Base-by-base conservation (phyloP, 1,140 invertebrate species). In the Aphis gossypii region DNA sequence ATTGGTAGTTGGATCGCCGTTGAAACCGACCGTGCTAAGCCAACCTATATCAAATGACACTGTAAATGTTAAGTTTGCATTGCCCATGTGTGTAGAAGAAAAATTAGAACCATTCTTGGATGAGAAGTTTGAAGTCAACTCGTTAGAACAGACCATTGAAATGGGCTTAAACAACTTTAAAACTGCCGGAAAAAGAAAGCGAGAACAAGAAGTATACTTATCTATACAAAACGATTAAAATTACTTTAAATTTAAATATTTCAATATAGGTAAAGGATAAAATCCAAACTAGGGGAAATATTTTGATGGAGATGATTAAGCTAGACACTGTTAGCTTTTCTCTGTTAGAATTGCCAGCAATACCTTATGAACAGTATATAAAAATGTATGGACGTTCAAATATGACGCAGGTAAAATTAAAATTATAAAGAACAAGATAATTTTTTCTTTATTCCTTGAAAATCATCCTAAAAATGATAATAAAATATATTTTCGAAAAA, bases 281-380 rank as follows among this genome's bases (percentile, higher is more conserved):
- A 56, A 41, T 93, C 2, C n/a, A 41, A 56, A 93, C 35, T 11
- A 51, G 92, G 54, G 92, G 92, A n/a, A 41, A 41, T 3, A 35
- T 86, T 54, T 56, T 93, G 14, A 93, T 84, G 92, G 92, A 44
- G 0, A 93, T 93, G 92, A 93, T 93, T 41, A 93, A 93, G 21
- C 18, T 93, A 38, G 92, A 93, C 48, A 84, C 48, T 38, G 82
- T 93, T 7, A 93, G 92, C 25, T 93, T 41, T 56, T 30, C 92
- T 7, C 51, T 93, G 1, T 56, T 93, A 14, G 92, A 93, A 23
- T 21, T 93, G 14, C 92, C 92, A 25, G 48, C 92, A 23, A 93
- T 56, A 93, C 92, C 92, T 14, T 93, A 93, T 41, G 76, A 93
- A 56, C 92, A 93, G n/a, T 93, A 93, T 51, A 93, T 93, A 54